A percentile compares a stretch with the other conserved stretches of the same genome.
These are phyloP conservation scores for Hirtodrosophila cameraria DNA, from an alignment of 2,888 invertebrate genomes.

Conservation along the genomic window DNA sequence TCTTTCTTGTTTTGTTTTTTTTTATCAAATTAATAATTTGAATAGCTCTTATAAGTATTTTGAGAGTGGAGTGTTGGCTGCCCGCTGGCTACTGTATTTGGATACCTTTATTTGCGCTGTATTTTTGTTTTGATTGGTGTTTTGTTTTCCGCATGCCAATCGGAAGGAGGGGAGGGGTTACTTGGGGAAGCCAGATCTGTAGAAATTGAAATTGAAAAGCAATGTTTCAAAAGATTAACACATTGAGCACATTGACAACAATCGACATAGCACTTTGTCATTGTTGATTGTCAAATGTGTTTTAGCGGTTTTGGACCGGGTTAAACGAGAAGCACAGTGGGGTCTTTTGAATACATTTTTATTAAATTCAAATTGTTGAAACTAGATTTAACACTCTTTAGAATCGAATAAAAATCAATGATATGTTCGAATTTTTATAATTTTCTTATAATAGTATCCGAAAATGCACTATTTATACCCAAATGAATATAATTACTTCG, in stretches of 20 bases:
- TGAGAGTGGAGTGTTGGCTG: constrained; percentile 16
- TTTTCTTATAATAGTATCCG: too few species aligned
- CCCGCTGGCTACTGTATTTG: constrained; percentile 43
- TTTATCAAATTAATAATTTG: constrained; percentile 7
- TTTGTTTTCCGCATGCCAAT: constrained; percentile 68
- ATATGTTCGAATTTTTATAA: too few species aligned
- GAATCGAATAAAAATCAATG: too few species aligned
- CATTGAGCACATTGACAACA: constrained; percentile 29
- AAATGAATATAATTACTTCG: too few species aligned
- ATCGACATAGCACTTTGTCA: constrained; percentile 26
- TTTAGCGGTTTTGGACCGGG: constrained; percentile 44
- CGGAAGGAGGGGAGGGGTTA: constrained; percentile 3
- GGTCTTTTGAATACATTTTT: too few species aligned
- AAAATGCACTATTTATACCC: too few species aligned
- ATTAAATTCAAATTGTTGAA: too few species aligned
- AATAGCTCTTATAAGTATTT: constrained; percentile 1
- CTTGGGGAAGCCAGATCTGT: constrained; percentile 1
- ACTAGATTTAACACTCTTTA: too few species aligned
- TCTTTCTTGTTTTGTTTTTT: constrained; percentile 10
- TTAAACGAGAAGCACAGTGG: constrained; percentile 56
- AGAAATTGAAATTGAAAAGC: constrained; percentile 65
- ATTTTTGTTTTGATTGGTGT: constrained; percentile 22
- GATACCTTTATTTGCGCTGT: not conserved
- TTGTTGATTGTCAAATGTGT: constrained; percentile 29
- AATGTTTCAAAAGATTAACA: constrained; percentile 63